These are phyloP conservation scores for Griposia aprilina DNA, from an alignment of 2,888 invertebrate species.

Conservation along the genomic window DNA sequence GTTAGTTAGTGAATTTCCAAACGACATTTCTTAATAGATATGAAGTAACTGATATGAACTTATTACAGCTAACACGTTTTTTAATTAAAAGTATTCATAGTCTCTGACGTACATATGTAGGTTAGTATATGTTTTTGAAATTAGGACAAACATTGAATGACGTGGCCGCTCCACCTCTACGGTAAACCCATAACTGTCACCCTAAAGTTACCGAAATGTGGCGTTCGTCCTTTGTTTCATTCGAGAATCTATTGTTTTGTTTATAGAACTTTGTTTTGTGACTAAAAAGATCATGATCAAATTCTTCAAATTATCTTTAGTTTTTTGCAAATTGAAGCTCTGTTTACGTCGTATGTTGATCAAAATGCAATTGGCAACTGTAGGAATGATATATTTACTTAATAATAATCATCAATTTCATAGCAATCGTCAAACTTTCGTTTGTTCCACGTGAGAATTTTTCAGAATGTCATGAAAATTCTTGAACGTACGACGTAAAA, in stretches of 20 bases:
- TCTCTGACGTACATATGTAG: neutral
- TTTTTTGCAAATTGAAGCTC: no score
- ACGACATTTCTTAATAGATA: constrained; percentile 33
- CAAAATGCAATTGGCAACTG: no score
- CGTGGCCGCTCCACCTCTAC: constrained; percentile 36
- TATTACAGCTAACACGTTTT: constrained; percentile 26
- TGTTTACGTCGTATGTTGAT: no score
- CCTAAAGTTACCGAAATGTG: constrained; percentile 36
- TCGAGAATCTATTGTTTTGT: neutral
- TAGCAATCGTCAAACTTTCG: no score
- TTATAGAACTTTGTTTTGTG: neutral
- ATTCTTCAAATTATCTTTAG: no score
- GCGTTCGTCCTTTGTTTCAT: constrained; percentile 25
- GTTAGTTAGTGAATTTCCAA: constrained; percentile 35
- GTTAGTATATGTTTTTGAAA: constrained; percentile 30
- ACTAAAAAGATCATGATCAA: neutral
- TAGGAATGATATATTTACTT: no score
- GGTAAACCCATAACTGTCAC: constrained; percentile 26
- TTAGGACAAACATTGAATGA: constrained; percentile 43
- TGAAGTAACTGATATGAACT: constrained; percentile 30
- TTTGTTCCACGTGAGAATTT: no score
- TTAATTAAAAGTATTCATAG: constrained; percentile 30
- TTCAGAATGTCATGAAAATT: no score
- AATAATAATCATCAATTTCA: no score
- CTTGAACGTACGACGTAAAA: no score